These are phyloP conservation scores for Tridacna crocea DNA, from an alignment of 2,888 invertebrate genomes.

Conservation along the genomic window DNA sequence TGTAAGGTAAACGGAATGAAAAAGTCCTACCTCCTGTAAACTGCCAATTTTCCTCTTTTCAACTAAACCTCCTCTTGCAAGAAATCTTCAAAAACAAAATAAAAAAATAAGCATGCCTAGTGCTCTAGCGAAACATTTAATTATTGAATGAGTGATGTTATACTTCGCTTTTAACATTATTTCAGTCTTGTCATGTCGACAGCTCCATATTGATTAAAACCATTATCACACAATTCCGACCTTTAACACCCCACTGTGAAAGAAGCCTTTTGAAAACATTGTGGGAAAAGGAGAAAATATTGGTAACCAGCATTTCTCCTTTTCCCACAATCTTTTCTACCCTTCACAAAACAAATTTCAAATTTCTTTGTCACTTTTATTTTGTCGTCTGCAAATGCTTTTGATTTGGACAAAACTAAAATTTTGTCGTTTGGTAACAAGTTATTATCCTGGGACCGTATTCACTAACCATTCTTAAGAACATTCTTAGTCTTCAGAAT, in stretches of 20 bases:
- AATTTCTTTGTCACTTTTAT: neutral
- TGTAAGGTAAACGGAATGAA: neutral
- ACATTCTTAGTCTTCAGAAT: too few relatives aligned
- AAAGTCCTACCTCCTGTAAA: conserved; percentile 29
- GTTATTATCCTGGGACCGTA: too few relatives aligned
- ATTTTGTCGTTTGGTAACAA: too few relatives aligned
- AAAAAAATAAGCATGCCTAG: too few relatives aligned
- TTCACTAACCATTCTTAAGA: too few relatives aligned
- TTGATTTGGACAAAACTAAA: too few relatives aligned
- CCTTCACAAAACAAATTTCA: neutral
- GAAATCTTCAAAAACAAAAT: conserved; percentile 17
- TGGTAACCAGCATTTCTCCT: neutral
- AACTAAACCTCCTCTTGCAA: conserved; percentile 29
- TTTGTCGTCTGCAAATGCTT: neutral
- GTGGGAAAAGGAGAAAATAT: neutral
- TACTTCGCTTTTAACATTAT: too few relatives aligned
- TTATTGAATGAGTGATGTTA: too few relatives aligned
- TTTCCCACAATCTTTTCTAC: neutral
- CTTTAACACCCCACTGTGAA: neutral
- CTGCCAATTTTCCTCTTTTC: conserved; percentile 27
- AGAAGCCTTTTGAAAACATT: neutral
- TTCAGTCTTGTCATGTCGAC: too few relatives aligned
- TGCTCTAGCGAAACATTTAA: too few relatives aligned
- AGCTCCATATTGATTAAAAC: neutral
- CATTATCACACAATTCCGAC: neutral